Evolutionary conservation across 2,797 vertebrate genomes (phyloP).

Genomic region (Mareca penelope): DNA sequence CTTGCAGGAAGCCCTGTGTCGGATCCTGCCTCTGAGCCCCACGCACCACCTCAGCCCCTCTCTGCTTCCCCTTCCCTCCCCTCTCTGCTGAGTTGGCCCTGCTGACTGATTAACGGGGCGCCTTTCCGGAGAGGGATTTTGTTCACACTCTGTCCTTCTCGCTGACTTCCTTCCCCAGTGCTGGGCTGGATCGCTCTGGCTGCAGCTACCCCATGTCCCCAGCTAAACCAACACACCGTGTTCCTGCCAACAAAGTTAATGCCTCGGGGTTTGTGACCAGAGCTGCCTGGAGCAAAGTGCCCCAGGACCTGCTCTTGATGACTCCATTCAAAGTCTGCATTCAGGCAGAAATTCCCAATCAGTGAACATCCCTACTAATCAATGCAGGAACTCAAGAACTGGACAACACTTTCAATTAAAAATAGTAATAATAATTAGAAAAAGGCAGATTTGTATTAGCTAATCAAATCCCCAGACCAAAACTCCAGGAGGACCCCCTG

Average conservation of each 20-base stretch:
- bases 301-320: not conserved
- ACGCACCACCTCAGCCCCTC: not conserved
- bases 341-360: not conserved
- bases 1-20: conserved; percentile 13
- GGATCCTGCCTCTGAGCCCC: not conserved
- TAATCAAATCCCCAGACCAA: not conserved
- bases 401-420: not conserved
- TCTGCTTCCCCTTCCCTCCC: conserved; percentile 21
- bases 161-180: not conserved
- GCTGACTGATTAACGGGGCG: conserved; percentile 46
- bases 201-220: not conserved
- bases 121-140: conserved; percentile 50
- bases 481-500: not conserved
- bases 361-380: not conserved
- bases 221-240: not conserved
- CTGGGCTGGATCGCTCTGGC: not conserved
- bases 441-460: not conserved
- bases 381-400: not conserved
- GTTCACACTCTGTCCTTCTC: conserved; percentile 55
- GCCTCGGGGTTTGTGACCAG: not conserved
- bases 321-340: not conserved
- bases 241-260: not conserved
- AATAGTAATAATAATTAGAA: not conserved
- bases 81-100: conserved; percentile 27
- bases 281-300: not conserved